Conservation (phyloP, 1,140 invertebrate genomes). For the Eumeta japonica region DNA sequence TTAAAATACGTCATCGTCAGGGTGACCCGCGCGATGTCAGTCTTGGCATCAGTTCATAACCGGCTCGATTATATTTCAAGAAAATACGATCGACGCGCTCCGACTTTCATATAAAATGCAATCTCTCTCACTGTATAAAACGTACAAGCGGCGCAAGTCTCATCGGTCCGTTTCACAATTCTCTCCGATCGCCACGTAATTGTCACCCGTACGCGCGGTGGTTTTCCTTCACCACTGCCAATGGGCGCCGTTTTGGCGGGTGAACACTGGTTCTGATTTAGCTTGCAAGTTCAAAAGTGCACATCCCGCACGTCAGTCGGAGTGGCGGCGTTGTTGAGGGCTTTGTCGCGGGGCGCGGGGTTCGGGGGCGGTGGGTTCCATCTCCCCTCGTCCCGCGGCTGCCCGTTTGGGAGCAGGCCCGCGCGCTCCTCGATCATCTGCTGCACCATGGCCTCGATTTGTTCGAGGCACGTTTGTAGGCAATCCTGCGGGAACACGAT, state of each 20-base stretch:
- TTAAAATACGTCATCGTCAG: no score
- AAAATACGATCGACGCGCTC: no score
- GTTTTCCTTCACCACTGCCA: no score
- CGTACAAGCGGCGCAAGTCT: no score
- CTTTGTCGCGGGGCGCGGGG: constrained; percentile 61
- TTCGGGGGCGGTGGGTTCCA: constrained; percentile 63
- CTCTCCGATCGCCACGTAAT: no score
- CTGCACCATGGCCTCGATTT: constrained; percentile 72
- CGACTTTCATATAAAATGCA: no score
- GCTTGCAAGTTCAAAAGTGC: constrained; percentile 66
- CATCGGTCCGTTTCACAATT: no score
- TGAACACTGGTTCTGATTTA: no score
- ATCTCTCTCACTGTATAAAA: no score
- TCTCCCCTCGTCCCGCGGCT: constrained; percentile 60
- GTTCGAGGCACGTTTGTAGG: constrained; percentile 69
- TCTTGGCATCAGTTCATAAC: constrained; percentile 52
- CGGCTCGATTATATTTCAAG: no score
- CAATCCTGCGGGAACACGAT: constrained; percentile 68
- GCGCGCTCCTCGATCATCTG: constrained; percentile 49
- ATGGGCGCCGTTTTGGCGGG: no score
- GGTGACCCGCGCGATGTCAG: constrained; percentile 50
- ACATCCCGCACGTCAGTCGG: constrained; percentile 78
- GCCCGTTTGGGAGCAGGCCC: constrained; percentile 42
- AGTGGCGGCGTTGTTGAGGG: constrained; percentile 71
- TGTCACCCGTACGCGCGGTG: no score